Base-by-base conservation (phyloP, 2,888 invertebrate genomes). In the Spisula solida region DNA sequence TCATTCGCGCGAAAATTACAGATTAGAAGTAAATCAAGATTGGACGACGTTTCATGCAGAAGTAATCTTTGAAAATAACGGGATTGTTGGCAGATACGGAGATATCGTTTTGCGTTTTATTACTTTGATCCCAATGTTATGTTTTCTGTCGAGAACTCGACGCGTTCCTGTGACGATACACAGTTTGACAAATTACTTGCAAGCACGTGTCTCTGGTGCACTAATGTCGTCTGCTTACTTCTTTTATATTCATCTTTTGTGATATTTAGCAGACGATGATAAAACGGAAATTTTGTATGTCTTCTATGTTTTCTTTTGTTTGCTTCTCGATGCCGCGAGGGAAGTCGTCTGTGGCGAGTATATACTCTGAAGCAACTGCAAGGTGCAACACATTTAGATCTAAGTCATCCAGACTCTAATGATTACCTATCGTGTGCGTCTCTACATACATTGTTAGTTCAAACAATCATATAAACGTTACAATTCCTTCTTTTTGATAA, bases 41-140 rank as follows among this genome's bases (percentile, higher is more conserved):
- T 75, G 25, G 75, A 18, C 31, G 75, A 75, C 75, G 34, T 31
- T 34, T 34, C 18, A 75, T 75, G 34, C 31, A 34, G 34, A 75
- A 75, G 4, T 75, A 75, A 75, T 75, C 34, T 18, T 75, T 8
- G 75, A 75, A 34, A 75, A 75, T 75, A 34, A 75, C 75, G 31
- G 75, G 75, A 75, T 75, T 34, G 16, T 10, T 75, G 25, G 29
- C 29, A 25, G 34, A 16, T 34, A 16, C 75, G 4, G 18, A 18
- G 75, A 75, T 31, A 75, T 75, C 75, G 34, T 31, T 75, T 75
- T 75, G 34, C 75, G 31, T 75, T 75, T 75, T 75, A 75, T 75
- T 75, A 75, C 75, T 75, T 34, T 75, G 75, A 75, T 75, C 34
- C 75, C 29, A 16, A 75, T 34, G 31, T 75, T 75, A 34, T 34